Evolutionary conservation across 2,797 vertebrate genomes (phyloP).

Genomic region (Sardinella longiceps): DNA sequence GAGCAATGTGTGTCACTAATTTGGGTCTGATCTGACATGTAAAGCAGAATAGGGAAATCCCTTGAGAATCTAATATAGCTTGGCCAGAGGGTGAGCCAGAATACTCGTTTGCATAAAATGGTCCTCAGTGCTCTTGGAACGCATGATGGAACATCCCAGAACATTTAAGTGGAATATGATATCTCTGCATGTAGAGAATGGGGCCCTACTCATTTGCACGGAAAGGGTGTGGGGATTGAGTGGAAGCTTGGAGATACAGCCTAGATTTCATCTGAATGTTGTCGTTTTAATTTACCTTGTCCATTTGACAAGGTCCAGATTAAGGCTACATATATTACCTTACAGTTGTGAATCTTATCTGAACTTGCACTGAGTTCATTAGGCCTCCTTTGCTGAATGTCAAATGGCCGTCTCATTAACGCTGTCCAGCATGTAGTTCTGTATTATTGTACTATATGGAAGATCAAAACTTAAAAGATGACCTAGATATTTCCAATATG

Average conservation of each 20-base stretch:
- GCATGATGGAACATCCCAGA: constrained; percentile 35
- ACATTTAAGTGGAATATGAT: constrained; percentile 7
- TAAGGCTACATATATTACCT: constrained; percentile 6
- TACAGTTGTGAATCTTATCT: constrained; percentile 3
- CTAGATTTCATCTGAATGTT: neutral
- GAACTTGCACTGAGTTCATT: constrained; percentile 47
- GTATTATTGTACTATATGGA: constrained; percentile 48
- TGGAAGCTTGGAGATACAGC: neutral
- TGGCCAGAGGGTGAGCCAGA: neutral
- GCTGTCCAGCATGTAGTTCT: constrained; percentile 43
- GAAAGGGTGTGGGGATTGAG: neutral
- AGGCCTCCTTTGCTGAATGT: constrained; percentile 28
- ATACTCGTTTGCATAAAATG: constrained; percentile 5
- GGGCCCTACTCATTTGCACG: neutral
- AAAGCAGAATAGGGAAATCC: constrained; percentile 15
- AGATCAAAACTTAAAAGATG: constrained; percentile 50
- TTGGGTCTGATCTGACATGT: constrained; percentile 22
- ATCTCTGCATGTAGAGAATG: neutral
- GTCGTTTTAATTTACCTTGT: neutral
- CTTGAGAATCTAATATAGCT: neutral
- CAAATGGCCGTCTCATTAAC: constrained; percentile 54
- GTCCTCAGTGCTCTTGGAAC: constrained; percentile 7
- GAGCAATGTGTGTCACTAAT: constrained; percentile 58
- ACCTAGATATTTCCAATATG: constrained; percentile 45
- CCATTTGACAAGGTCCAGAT: neutral